Evolutionary conservation across 30 jellyfish, hydroid and myxozoan species (phyloP).

Genomic region (Catostylus mosaicus): DNA sequence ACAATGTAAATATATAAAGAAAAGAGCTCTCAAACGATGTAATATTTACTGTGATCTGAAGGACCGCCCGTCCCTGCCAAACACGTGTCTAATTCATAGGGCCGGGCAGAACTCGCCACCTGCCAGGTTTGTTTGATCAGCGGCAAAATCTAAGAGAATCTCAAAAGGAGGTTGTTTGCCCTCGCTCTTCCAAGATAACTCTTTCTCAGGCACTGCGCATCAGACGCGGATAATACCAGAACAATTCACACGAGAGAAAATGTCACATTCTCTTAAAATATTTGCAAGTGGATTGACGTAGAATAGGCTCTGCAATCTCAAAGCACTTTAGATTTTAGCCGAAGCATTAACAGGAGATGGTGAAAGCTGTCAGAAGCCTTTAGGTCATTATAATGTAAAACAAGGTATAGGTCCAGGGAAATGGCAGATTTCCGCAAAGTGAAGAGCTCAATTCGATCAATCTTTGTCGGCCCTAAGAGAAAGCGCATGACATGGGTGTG

Average conservation of each 20-base stretch:
- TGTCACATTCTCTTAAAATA: conserved; percentile 25
- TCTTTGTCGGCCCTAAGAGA: too few species aligned
- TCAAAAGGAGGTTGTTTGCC: conserved; percentile 65
- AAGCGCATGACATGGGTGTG: too few species aligned
- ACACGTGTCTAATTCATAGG: conserved; percentile 74
- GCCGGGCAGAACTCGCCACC: conserved; percentile 65
- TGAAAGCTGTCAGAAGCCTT: too few species aligned
- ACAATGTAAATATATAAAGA: conserved; percentile 47
- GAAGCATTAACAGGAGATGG: not conserved
- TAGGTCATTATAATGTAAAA: too few species aligned
- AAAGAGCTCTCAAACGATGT: conserved; percentile 48
- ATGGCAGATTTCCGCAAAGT: too few species aligned
- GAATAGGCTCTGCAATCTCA: not conserved
- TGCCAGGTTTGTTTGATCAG: conserved; percentile 69
- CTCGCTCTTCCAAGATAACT: conserved; percentile 13
- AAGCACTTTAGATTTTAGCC: not conserved
- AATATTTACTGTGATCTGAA: conserved; percentile 64
- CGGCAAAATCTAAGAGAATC: conserved; percentile 56
- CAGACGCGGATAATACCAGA: conserved; percentile 54
- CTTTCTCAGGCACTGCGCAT: conserved; percentile 42
- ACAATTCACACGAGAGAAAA: conserved; percentile 17
- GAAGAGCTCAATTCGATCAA: too few species aligned
- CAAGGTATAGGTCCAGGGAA: too few species aligned
- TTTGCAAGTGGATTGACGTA: conserved; percentile 12
- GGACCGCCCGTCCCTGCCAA: conserved; percentile 61